Evolutionary conservation across 2,797 vertebrate genomes (phyloP), one percentile per base, ranked within the genome.

Genomic region (Sciaenops ocellatus): DNA sequence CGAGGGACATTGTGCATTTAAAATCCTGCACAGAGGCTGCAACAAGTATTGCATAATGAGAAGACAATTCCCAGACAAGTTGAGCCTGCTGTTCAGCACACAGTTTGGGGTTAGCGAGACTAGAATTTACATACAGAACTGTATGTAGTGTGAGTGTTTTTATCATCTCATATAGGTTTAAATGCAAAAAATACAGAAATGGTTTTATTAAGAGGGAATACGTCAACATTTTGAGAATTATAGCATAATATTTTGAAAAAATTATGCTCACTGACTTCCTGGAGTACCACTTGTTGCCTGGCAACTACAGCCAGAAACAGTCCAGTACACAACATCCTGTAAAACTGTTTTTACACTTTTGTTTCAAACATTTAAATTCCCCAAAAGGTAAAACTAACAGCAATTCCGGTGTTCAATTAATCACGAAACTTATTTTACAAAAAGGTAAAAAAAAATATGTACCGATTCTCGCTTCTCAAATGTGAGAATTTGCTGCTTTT

Each of bases 11-110:
- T 69, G 28, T 59, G 11, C 34, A 70, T 42, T 46, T 12, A 41
- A 75, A 51, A 57, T 44, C 15, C n/a, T 54, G 28, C 50, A 61
- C 46, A 52, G 30, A 42, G 60, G 28, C 28, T 57, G n/a, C 69
- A 55, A 18, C 48, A 62, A 77, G 26, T 4, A 15, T 9, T 51
- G 42, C 52, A 57, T 16, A 59, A 57, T 64, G 24, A 59, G 24
- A 20, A 79, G 28, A 79, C 17, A 46, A 17, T 46, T 18, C 3
- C 38, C 26, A 41, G 24, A 55, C 1, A 46, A 10, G 28, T 20
- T 30, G 55, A 69, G 60, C 34, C 69, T 47, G 67, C 64, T 66
- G 24, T 26, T 69, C 3, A 52, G 34, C 8, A 26, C 48, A 42
- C 18, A 56, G 18, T 66, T 24, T 42, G 48, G n/a, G 22, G 28